Percentiles rank a stretch among this genome's conserved stretches.
These are phyloP conservation scores for Antheraea yamamai DNA, from an alignment of 2,888 invertebrate genomes.

Conservation along the genomic window DNA sequence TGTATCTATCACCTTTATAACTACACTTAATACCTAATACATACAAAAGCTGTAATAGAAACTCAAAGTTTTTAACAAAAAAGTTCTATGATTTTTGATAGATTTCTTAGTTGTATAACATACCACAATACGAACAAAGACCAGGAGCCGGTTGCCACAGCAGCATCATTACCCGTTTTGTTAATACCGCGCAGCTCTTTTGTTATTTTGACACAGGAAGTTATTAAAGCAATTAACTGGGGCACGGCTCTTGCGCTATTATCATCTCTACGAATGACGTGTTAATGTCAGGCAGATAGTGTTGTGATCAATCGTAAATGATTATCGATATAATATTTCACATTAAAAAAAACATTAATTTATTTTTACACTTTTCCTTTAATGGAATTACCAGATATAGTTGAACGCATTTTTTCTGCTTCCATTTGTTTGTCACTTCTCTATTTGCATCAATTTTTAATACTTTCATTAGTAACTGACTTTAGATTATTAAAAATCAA, in stretches of 20 bases:
- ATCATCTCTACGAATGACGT: conserved; percentile 80
- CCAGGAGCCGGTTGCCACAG: conserved; percentile 53
- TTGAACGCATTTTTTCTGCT: neutral
- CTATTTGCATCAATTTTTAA: neutral
- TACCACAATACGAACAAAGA: conserved; percentile 50
- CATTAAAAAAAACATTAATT: neutral
- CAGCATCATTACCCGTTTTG: conserved; percentile 67
- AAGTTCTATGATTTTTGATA: neutral
- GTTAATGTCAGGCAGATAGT: conserved; percentile 73
- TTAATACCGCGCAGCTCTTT: conserved; percentile 75
- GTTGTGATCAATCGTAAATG: conserved; percentile 38
- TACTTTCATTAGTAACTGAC: neutral
- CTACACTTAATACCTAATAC: neutral
- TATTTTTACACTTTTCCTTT: neutral
- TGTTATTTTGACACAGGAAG: conserved; percentile 83
- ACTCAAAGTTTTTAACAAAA: neutral
- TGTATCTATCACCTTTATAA: too few species aligned
- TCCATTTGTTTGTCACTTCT: neutral
- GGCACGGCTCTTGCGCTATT: conserved; percentile 77
- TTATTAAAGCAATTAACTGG: conserved; percentile 82
- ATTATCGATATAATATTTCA: conserved; percentile 8
- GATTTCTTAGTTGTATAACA: conserved; percentile 5
- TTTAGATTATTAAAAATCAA: too few species aligned
- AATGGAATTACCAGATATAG: neutral
- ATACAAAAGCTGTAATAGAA: neutral